Evolutionary conservation across 2,113 vertebrate genomes (phyloP).

Genomic region (Cyprinodon brontotheroides): DNA sequence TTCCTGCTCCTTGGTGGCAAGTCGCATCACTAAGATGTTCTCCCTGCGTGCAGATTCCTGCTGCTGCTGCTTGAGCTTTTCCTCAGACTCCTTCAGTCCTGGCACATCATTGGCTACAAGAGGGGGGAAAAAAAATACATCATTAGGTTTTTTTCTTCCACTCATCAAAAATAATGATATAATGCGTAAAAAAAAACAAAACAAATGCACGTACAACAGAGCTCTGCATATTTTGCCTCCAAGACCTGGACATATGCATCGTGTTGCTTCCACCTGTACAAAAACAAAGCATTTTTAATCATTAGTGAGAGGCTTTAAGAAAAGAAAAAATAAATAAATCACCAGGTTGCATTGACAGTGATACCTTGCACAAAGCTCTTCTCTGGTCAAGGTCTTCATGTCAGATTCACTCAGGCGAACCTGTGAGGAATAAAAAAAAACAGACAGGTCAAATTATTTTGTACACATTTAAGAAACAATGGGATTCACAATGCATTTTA

Average conservation of each 20-base stretch:
- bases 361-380: conserved; percentile 94
- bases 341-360: not conserved
- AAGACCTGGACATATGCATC: conserved; percentile 96
- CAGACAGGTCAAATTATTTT: not conserved
- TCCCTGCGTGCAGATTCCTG: conserved; percentile 98
- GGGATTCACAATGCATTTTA: not conserved
- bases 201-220: conserved; percentile 92
- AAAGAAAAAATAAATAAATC: not conserved
- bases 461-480: not conserved
- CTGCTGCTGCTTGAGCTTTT: conserved; percentile 98
- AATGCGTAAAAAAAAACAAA: not conserved
- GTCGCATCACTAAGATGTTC: conserved; percentile 98
- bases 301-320: not conserved
- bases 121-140: conserved; percentile 18
- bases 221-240: conserved; percentile 97
- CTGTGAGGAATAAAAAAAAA: conserved; percentile 65
- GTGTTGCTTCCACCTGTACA: conserved; percentile 95
- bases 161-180: not conserved
- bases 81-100: conserved; percentile 96
- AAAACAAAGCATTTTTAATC: conserved; percentile 20
- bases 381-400: conserved; percentile 96
- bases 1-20: conserved; percentile 98
- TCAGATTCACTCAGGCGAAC: conserved; percentile 98
- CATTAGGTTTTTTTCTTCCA: conserved; percentile 4
- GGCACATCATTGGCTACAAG: conserved; percentile 93